A percentile compares a stretch with the other conserved stretches of the same genome.
Conservation (phyloP, 1,140 invertebrate genomes). For the Carposina sasakii region DNA sequence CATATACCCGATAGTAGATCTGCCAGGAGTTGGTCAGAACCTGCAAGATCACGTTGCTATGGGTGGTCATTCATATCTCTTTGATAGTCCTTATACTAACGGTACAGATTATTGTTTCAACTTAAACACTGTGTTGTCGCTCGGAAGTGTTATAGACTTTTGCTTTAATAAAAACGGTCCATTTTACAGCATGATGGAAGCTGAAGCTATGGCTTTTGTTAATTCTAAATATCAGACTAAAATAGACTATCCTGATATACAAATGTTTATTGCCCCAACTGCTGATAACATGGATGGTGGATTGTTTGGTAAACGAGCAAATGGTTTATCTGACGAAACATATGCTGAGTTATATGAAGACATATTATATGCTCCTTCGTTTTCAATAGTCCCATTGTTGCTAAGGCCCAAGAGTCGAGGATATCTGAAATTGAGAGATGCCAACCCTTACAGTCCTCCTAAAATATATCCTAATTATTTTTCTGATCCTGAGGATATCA, state of each 20-base stretch:
- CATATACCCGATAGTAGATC: conserved; percentile 73
- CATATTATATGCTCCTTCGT: conserved; percentile 78
- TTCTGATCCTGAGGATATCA: conserved; percentile 78
- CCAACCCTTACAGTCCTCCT: conserved; percentile 80
- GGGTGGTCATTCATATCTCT: conserved; percentile 74
- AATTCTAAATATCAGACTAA: conserved; percentile 79
- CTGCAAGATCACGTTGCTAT: conserved; percentile 85
- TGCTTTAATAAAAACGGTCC: conserved; percentile 72
- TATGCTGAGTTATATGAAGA: conserved; percentile 79
- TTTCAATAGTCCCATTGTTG: conserved; percentile 78
- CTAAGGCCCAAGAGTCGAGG: conserved; percentile 82
- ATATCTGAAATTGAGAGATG: conserved; percentile 76
- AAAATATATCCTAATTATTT: conserved; percentile 89
- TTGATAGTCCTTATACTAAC: conserved; percentile 61
- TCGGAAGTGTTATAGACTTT: conserved; percentile 74
- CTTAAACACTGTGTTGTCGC: conserved; percentile 72
- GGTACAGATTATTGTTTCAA: conserved; percentile 74
- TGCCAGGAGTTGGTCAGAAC: conserved; percentile 86
- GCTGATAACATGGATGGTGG: conserved; percentile 86
- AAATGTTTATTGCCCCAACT: conserved; percentile 81
- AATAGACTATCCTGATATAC: conserved; percentile 84
- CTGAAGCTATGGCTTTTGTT: conserved; percentile 84
- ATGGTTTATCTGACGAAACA: conserved; percentile 78
- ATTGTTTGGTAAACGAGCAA: conserved; percentile 76
- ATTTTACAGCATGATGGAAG: conserved; percentile 78